phyloP scores from a whole-genome alignment of 2,113 vertebrate species.

The Sorex fumeus region DNA sequence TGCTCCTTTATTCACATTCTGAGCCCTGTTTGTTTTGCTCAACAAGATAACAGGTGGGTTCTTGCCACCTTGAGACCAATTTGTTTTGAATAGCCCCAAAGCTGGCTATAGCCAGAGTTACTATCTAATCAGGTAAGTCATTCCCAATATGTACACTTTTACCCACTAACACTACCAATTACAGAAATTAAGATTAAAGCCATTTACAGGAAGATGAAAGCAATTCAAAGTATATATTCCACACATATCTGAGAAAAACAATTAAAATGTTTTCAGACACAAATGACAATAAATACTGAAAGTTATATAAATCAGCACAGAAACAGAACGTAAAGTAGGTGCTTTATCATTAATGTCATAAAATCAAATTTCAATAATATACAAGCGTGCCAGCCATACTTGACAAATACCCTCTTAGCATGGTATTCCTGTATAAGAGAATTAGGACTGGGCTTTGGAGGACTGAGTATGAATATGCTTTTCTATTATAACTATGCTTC shows the following conservation, averaged over 20 bases:
- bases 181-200: neutral
- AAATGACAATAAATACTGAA: neutral
- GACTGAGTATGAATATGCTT: neutral
- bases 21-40: neutral
- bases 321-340: neutral
- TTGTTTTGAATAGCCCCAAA: neutral
- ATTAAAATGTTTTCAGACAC: neutral
- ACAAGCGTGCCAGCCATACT: too few relatives aligned
- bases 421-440: neutral
- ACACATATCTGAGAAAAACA: neutral
- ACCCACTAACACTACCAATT: neutral
- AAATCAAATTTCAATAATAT: neutral
- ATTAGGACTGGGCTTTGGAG: neutral
- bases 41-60: neutral
- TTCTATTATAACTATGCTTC: neutral
- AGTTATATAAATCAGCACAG: constrained; percentile 1
- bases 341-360: neutral
- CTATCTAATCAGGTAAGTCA: neutral
- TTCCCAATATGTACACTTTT: neutral
- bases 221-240: neutral
- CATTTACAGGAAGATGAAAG: neutral
- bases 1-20: neutral
- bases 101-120: neutral
- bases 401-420: neutral
- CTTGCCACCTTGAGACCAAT: neutral